Conservation (phyloP, 2,888 invertebrate genomes). For the Cylloceria caligata region DNA sequence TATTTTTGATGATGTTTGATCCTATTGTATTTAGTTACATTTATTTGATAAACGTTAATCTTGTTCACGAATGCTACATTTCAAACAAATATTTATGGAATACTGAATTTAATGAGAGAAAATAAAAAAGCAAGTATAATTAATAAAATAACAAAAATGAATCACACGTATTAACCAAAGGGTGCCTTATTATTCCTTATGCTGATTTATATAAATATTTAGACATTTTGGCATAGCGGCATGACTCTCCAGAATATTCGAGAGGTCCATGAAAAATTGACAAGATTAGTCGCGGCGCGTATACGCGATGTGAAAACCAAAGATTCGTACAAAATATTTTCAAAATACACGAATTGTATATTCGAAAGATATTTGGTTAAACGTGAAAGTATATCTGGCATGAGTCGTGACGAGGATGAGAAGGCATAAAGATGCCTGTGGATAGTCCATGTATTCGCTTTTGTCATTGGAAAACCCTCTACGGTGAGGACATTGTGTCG, state of each 20-base stretch:
- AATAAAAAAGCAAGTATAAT: neutral
- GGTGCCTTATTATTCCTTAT: neutral
- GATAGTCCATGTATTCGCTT: neutral
- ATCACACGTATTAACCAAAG: neutral
- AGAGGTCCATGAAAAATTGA: constrained; percentile 47
- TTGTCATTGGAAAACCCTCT: constrained; percentile 41
- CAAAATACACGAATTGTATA: constrained; percentile 60
- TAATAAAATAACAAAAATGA: neutral
- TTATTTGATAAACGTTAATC: neutral
- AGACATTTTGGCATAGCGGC: neutral
- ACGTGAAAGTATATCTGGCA: constrained; percentile 4
- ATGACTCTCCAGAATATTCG: constrained; percentile 8
- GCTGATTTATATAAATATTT: neutral
- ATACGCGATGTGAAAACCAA: constrained; percentile 10
- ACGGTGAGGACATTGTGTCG: constrained; percentile 20
- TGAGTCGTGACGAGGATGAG: constrained; percentile 23
- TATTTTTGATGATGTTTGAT: too few relatives aligned
- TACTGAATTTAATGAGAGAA: neutral
- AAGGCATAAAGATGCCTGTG: constrained; percentile 11
- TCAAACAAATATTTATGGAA: neutral
- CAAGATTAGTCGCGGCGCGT: constrained; percentile 35
- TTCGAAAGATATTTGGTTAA: constrained; percentile 37
- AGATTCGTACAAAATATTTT: constrained; percentile 62
- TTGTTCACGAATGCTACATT: neutral
- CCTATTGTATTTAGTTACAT: neutral